Evolutionary conservation across 2,888 invertebrate genomes (phyloP).

Genomic region (Laothoe populi): DNA sequence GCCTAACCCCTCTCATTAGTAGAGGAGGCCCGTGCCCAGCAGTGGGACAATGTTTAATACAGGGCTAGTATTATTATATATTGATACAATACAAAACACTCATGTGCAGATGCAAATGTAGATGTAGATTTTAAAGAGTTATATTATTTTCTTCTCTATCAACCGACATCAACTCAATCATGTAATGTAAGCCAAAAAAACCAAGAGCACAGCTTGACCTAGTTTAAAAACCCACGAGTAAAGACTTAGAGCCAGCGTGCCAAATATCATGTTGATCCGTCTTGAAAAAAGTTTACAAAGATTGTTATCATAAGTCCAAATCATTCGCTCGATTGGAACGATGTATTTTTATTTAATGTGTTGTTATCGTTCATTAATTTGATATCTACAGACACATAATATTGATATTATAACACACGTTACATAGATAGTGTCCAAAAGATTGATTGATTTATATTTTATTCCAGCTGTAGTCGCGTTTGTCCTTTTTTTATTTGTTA

Average conservation of each 20-base stretch:
- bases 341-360: slow-evolving; percentile 1
- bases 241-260: slow-evolving; percentile 17
- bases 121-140: not conserved
- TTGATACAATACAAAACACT: not conserved
- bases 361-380: slow-evolving; percentile 12
- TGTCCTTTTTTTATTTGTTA: not conserved
- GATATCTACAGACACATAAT: slow-evolving; percentile 3
- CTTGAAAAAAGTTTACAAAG: slow-evolving; percentile 3
- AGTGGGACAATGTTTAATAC: too few relatives aligned
- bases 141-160: not conserved
- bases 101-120: not conserved
- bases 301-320: slow-evolving; percentile 13
- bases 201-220: slow-evolving; percentile 15
- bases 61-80: too few relatives aligned
- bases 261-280: slow-evolving; percentile 20
- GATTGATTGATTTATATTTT: slow-evolving; percentile 6
- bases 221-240: slow-evolving; percentile 4
- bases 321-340: slow-evolving; percentile 7
- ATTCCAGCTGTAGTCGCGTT: not conserved
- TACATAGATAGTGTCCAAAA: not conserved
- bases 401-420: slow-evolving; percentile 2
- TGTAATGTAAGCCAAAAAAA: slow-evolving; percentile 19
- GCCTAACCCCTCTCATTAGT: too few relatives aligned
- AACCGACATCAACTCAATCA: slow-evolving; percentile 16
- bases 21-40: too few relatives aligned